Evolutionary conservation across 2,888 invertebrate species (phyloP).

Genomic region (Chaetoderma sp.): DNA sequence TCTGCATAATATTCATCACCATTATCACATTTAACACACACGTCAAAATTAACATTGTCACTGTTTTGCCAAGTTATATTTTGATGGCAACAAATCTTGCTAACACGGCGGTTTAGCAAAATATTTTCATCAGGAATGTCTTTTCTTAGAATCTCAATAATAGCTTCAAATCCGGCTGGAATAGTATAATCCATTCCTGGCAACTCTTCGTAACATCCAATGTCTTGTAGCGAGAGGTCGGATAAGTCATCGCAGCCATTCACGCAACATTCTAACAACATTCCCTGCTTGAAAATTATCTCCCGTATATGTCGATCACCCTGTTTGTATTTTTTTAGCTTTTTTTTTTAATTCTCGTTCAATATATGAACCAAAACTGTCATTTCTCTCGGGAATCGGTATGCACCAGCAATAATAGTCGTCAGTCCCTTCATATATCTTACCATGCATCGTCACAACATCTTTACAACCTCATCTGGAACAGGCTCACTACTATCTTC

Average conservation of each 20-base stretch:
- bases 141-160: conserved; percentile 71
- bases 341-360: conserved; percentile 85
- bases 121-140: conserved; percentile 83
- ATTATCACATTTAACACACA: conserved; percentile 82
- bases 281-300: conserved; percentile 88
- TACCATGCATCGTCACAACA: conserved; percentile 92
- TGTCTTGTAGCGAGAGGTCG: conserved; percentile 90
- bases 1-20: conserved; percentile 83
- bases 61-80: conserved; percentile 35
- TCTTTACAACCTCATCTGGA: conserved; percentile 74
- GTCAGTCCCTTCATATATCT: conserved; percentile 90
- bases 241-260: conserved; percentile 92
- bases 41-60: conserved; percentile 33
- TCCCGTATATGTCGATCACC: conserved; percentile 83
- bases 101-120: conserved; percentile 78
- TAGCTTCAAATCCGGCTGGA: conserved; percentile 65
- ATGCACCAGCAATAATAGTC: conserved; percentile 93
- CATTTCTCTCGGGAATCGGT: conserved; percentile 87
- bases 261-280: conserved; percentile 93
- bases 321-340: conserved; percentile 78
- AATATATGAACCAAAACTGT: conserved; percentile 93
- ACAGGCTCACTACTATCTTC: conserved; percentile 91
- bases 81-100: conserved; percentile 83
- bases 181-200: conserved; percentile 79
- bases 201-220: conserved; percentile 93